A percentile compares a stretch with the other conserved stretches of the same genome.
These are phyloP conservation scores for Pinctada fucata DNA, from an alignment of 2,888 invertebrate genomes.

Conservation along the genomic window DNA sequence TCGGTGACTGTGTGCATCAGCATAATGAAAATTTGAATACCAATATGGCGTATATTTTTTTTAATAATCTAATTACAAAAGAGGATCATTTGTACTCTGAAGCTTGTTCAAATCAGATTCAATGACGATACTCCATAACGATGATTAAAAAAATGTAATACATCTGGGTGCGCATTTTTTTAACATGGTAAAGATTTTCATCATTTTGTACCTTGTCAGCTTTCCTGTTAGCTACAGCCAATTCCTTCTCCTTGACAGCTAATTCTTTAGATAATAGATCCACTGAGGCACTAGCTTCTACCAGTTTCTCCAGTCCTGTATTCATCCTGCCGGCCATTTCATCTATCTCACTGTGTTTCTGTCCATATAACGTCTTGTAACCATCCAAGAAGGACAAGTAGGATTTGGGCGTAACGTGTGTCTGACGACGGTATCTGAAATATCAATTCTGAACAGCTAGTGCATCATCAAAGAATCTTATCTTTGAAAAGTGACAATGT, in stretches of 20 bases:
- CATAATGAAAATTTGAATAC: too few relatives aligned
- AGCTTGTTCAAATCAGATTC: too few relatives aligned
- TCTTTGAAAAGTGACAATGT: not conserved
- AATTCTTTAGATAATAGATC: conserved; percentile 74
- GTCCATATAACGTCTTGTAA: conserved; percentile 87
- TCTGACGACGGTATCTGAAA: conserved; percentile 86
- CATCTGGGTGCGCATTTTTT: too few relatives aligned
- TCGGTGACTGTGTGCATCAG: too few relatives aligned
- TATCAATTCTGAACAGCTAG: not conserved
- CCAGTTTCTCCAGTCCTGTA: conserved; percentile 69
- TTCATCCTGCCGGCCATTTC: conserved; percentile 82
- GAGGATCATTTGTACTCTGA: too few relatives aligned
- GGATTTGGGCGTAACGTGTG: conserved; percentile 93
- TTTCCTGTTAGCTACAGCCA: conserved; percentile 73
- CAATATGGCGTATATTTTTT: too few relatives aligned
- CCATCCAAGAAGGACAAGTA: conserved; percentile 89
- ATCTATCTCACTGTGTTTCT: conserved; percentile 86
- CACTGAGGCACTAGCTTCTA: conserved; percentile 74
- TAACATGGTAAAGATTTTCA: too few relatives aligned
- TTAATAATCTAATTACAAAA: too few relatives aligned
- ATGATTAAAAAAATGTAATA: too few relatives aligned
- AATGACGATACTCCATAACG: too few relatives aligned
- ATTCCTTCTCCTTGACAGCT: conserved; percentile 74
- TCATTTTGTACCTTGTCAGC: conserved; percentile 65
- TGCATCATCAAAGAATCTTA: not conserved